Evolutionary conservation across 1,140 invertebrate genomes (phyloP).

Genomic region (Zelostemma sp.): DNA sequence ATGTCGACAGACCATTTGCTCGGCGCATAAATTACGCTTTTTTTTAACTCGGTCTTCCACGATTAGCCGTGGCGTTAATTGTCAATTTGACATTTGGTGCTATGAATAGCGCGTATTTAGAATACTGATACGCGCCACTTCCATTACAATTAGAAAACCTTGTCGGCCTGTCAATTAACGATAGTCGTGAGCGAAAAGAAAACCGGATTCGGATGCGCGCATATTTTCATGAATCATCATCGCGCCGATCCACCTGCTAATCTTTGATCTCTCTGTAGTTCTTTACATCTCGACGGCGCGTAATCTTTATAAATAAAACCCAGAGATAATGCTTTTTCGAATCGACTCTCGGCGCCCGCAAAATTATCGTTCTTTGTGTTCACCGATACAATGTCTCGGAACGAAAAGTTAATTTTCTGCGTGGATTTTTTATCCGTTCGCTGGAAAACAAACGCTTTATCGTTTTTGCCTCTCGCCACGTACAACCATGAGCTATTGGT

Average conservation of each 20-base stretch:
- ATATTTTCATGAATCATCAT: conserved; percentile 52
- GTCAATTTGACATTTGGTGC: conserved; percentile 24
- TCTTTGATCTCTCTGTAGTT: conserved; percentile 36
- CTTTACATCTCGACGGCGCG: conserved; percentile 4
- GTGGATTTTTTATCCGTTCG: too few species aligned
- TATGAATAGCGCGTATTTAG: too few species aligned
- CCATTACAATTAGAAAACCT: conserved; percentile 40
- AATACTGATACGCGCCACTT: conserved; percentile 7
- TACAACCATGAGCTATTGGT: too few species aligned
- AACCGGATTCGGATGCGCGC: conserved; percentile 54
- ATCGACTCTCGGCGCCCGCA: conserved; percentile 5
- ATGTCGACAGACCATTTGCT: conserved; percentile 13
- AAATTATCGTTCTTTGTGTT: too few species aligned
- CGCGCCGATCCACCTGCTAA: conserved; percentile 46
- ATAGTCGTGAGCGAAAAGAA: conserved; percentile 41
- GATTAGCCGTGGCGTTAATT: conserved; percentile 30
- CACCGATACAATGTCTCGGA: too few species aligned
- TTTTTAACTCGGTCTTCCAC: conserved; percentile 14
- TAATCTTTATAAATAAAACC: conserved; percentile 54
- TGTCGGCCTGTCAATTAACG: conserved; percentile 39
- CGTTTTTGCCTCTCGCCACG: too few species aligned
- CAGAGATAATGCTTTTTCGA: conserved; percentile 39
- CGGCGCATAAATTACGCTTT: conserved; percentile 23
- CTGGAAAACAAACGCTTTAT: too few species aligned
- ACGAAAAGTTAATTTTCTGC: too few species aligned